Base-by-base conservation (phyloP, 2,888 invertebrate species). In the Zaprionus obscuricornis region DNA sequence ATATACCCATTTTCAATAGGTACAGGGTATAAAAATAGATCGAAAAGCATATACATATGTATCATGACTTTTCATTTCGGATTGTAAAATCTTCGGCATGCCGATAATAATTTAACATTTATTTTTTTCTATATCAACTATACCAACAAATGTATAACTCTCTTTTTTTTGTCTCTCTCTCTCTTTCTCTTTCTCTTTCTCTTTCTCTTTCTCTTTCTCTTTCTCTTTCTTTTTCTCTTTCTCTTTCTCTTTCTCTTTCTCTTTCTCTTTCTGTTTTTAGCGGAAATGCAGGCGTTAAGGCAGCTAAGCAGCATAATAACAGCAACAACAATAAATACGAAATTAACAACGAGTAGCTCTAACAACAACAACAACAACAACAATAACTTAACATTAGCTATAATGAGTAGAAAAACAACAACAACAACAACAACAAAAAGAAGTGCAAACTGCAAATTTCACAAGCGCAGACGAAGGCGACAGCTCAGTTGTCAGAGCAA, bases 381-480 rank as follows among this genome's bases (percentile, higher is more conserved):
- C 40, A 51, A 24, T 11, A 49, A 50, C 42, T 31, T 47, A 64
- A 54, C 40, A 33, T 33, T 51, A 42, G 34, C 20, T 3, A 42
- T 51, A 42, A 51, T 51, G 51, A 51, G 7, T 49, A 36, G 49
- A 33, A 37, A 37, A 8, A 17, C 37, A 58, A 18, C 39, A 39
- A 17, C 16, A 31, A 29, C 31, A 46, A 45, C 22, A 50, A 18
- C 3, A 63, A 46, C 37, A 62, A 56, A 46, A 47, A 57, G 39
- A 34, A 49, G n/a, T n/a, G 11, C 33, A 27, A 55, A 47, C 31
- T 43, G 31, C 7, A 56, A 66, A 27, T 73, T 66, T 63, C 70
- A 75, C 47, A 82, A 75, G 33, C 63, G 77, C 4, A 75, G 82
- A 26, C 73, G 76, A 55, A 78, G 62, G 73, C 76, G 74, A 18